Evolutionary conservation across 2,888 invertebrate species (phyloP).

Genomic region (Autographa pulchrina): DNA sequence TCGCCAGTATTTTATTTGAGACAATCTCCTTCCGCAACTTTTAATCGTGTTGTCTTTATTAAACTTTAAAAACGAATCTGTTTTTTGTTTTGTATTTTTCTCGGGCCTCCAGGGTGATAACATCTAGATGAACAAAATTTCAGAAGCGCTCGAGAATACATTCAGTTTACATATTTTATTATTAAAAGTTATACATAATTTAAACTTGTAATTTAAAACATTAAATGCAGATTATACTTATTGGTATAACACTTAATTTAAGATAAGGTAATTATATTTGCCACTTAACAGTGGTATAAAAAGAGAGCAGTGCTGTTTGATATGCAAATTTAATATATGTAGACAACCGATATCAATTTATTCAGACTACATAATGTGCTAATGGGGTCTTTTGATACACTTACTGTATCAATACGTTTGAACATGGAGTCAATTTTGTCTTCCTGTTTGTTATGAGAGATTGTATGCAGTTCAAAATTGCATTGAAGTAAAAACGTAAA

Average conservation of each 20-base stretch:
- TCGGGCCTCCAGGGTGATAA: constrained; percentile 9
- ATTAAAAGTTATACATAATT: background rate
- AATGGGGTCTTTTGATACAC: background rate
- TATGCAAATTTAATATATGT: constrained; percentile 2
- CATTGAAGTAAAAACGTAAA: constrained; percentile 65
- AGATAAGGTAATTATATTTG: background rate
- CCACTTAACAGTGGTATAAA: background rate
- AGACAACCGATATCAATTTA: background rate
- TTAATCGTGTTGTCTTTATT: constrained; percentile 50
- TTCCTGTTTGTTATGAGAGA: constrained; percentile 8
- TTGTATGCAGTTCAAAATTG: constrained; percentile 45
- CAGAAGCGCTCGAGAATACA: background rate
- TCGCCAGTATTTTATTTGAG: constrained; percentile 58
- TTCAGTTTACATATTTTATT: background rate
- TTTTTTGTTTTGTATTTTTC: constrained; percentile 43
- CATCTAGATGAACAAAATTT: background rate
- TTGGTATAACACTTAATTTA: constrained; percentile 4
- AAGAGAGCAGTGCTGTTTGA: background rate
- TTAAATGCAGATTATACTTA: background rate
- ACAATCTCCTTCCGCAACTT: constrained; percentile 50
- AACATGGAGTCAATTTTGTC: background rate
- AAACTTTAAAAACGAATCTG: constrained; percentile 44
- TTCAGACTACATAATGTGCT: background rate
- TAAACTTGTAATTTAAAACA: background rate
- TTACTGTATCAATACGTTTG: background rate